Evolutionary conservation across 2,888 invertebrate species (phyloP), one percentile per base, ranked within the genome.

Genomic region (Melieria crassipennis): DNA sequence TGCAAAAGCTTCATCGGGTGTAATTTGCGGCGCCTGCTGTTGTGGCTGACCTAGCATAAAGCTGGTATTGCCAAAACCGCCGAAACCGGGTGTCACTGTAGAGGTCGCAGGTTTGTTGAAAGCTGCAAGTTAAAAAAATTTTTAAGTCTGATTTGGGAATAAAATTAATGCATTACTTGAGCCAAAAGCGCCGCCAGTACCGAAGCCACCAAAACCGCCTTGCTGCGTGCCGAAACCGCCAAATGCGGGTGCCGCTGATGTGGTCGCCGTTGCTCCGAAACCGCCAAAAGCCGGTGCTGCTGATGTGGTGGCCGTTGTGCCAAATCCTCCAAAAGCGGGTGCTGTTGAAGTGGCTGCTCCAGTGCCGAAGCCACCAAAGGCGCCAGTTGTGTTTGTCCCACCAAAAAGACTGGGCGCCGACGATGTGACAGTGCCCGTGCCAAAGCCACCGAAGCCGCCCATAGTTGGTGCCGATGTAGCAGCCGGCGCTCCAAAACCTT

Each of bases 1-100:
- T 7, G 91, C 91, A 58, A 94, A 88, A 0, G 92, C 92, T 80
- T 93, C 93, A 52, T 91, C 90, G 0, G 92, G 89, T 72, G 90
- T 90, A 1, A 89, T 83, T 48, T 88, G 89, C 72, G 88, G 88
- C 57, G 88, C 89, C 75, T 84, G 87, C 74, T 85, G 89, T 75
- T 89, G 88, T 73, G 77, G 87, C 74, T 84, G 87, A 45, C 81
- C 82, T 9, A 83, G 75, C 84, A 84, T 84, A 62, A 84, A 84
- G 45, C 82, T 89, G 79, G 91, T 89, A 57, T 86, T 86, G 0
- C 89, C 83, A 77, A 90, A 90, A 2, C 88, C 88, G 30, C 89
- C 88, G 79, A 89, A 89, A 5, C 88, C 85, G n/a, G 87, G 85
- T 3, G 84, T 82, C 11, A 83, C 81, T 30, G 83, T 81, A 11